Evolutionary conservation across 2,113 vertebrate genomes (phyloP), one percentile per base, ranked within the genome.

Genomic region (Hydropotes inermis): DNA sequence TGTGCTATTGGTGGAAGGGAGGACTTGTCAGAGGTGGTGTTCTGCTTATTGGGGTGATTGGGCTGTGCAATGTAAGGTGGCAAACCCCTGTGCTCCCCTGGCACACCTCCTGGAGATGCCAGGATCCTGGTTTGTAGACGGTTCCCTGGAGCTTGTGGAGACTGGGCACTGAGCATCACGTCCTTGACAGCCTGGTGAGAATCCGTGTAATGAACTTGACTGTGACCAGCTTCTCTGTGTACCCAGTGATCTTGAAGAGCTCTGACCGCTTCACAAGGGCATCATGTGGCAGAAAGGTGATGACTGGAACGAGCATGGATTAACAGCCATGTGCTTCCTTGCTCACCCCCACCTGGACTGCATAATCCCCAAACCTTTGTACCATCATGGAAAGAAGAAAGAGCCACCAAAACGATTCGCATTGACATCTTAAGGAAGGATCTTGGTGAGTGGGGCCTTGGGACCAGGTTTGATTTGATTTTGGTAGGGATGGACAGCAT

Each of bases 131-230:
- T 33, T 6, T 27, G 54, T 27, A 10, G n/a, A 14, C 10, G 3
- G 17, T 7, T 78, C 67, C 74, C 54, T 43, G 30, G n/a, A 36
- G 28, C 5, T 47, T 43, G 13, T 19, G 19, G 33, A 94, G 14
- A 12, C 33, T 58, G 60, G 7, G 2, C n/a, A 8, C 10, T 30
- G 19, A 89, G 2, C 0, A 5, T 7, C 2, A n/a, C 4, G 0
- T 43, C 27, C 47, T 25, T 23, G 21, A 64, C 5, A 47, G 5
- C 30, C 82, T 36, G 2, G 1, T 39, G 27, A 89, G n/a, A 8
- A 55, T 39, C 30, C n/a, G 10, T 1, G 5, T 12, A 33, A 52
- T 13, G 47, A 90, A 9, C n/a, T 25, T 52, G 36, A 50, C 8
- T 33, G 3, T 36, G 5, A 23, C 6, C 39, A 17, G 50, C 1